These are phyloP conservation scores for Siphlonurus alternatus DNA, from an alignment of 2,888 invertebrate species.

Conservation along the genomic window DNA sequence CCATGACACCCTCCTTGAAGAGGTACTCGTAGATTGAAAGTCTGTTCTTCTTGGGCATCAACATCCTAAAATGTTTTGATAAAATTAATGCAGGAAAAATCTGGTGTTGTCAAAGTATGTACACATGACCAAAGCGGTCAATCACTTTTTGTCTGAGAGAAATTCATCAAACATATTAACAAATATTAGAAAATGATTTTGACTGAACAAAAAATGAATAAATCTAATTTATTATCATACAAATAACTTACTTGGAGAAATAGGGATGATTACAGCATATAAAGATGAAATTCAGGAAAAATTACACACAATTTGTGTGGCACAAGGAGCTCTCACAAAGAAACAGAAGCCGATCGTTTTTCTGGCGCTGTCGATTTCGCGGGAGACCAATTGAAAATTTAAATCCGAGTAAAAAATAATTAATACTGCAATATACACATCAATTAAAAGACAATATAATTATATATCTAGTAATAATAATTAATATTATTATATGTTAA, in stretches of 20 bases:
- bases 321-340: not conserved
- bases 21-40: slow-evolving; percentile 93
- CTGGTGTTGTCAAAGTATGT: not conserved
- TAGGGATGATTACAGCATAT: not conserved
- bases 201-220: not conserved
- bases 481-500: too few species aligned
- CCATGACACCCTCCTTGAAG: slow-evolving; percentile 98
- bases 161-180: too few species aligned
- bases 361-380: not conserved
- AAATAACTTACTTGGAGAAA: not conserved
- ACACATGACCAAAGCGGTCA: not conserved
- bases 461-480: too few species aligned
- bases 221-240: not conserved
- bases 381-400: not conserved
- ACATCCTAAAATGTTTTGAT: slow-evolving; percentile 56
- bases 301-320: not conserved
- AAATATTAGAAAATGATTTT: not conserved
- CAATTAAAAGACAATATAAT: too few species aligned
- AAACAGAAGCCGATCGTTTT: not conserved
- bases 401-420: too few species aligned
- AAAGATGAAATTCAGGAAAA: not conserved
- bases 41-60: slow-evolving; percentile 99
- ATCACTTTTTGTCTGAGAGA: not conserved
- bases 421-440: too few species aligned
- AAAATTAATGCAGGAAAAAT: not conserved